phyloP scores from a whole-genome alignment of 1,140 invertebrate species.

The Leptonema lineaticorne region DNA sequence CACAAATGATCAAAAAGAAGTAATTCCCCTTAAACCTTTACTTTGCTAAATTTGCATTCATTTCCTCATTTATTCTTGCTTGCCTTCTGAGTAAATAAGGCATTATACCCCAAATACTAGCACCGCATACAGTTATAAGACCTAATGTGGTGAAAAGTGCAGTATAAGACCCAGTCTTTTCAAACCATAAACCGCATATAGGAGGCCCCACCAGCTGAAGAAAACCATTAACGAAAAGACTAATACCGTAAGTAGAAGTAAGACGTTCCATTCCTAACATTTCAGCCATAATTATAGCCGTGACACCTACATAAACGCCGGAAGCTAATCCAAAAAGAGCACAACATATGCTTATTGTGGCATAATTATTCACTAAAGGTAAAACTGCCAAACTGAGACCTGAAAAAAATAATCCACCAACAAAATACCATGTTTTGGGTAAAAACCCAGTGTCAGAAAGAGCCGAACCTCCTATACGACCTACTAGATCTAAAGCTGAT shows the following conservation, averaged over 20 bases:
- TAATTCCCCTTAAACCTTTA: background rate
- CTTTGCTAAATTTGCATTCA: background rate
- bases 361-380: constrained; percentile 62
- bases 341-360: constrained; percentile 66
- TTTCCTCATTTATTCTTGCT: constrained; percentile 16
- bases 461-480: constrained; percentile 78
- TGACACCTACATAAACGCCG: constrained; percentile 83
- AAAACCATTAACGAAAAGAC: constrained; percentile 79
- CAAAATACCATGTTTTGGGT: constrained; percentile 79
- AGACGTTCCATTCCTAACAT: constrained; percentile 79
- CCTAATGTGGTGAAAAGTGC: constrained; percentile 72
- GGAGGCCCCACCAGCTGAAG: constrained; percentile 78
- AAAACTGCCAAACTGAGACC: constrained; percentile 70
- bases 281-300: constrained; percentile 82
- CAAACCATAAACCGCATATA: constrained; percentile 69
- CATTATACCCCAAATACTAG: constrained; percentile 71
- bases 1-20: background rate
- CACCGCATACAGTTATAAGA: constrained; percentile 69
- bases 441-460: constrained; percentile 71
- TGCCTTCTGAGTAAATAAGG: constrained; percentile 64
- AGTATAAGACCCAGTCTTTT: constrained; percentile 64
- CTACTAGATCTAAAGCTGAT: constrained; percentile 74
- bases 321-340: constrained; percentile 77
- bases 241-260: constrained; percentile 82
- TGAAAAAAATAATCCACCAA: constrained; percentile 73